Conservation (phyloP, 37 sponge, comb jelly and placozoan genomes). For the Oscarella lobularis region DNA sequence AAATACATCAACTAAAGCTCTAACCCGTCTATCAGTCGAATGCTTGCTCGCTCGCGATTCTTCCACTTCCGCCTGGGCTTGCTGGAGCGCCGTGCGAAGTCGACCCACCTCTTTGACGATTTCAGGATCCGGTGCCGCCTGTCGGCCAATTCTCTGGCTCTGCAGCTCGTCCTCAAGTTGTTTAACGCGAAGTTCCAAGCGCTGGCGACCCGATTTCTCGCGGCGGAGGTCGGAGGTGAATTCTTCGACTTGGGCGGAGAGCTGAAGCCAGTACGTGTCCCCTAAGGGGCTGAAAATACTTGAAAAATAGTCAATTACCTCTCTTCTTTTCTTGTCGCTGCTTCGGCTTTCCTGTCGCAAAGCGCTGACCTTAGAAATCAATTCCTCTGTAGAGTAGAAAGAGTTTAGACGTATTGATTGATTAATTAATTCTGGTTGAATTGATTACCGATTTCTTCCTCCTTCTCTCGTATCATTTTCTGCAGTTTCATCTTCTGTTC, state of each 20-base stretch:
- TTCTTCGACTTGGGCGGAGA: not conserved
- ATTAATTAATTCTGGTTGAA: too few species aligned
- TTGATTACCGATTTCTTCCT: slow-evolving; percentile 77
- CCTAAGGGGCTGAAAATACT: not conserved
- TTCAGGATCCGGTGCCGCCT: not conserved
- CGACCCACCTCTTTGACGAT: not conserved
- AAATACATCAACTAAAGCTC: too few species aligned
- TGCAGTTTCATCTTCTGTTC: slow-evolving; percentile 54
- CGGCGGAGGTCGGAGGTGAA: not conserved
- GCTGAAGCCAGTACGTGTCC: not conserved
- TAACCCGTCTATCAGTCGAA: too few species aligned
- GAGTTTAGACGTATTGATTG: too few species aligned
- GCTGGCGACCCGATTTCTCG: not conserved
- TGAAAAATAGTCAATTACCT: too few species aligned
- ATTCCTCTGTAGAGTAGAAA: too few species aligned
- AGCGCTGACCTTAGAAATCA: slow-evolving; percentile 27
- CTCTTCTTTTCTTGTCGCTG: slow-evolving; percentile 31
- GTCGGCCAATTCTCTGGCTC: too few species aligned
- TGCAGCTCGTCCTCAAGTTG: too few species aligned
- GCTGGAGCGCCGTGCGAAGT: not conserved
- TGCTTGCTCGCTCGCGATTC: too few species aligned
- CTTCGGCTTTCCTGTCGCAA: slow-evolving; percentile 26
- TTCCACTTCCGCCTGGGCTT: too few species aligned
- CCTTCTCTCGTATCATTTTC: slow-evolving; percentile 55
- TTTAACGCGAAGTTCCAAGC: too few species aligned